phyloP scores from a whole-genome alignment of 2,797 vertebrate genomes.

The Balearica regulorum region DNA sequence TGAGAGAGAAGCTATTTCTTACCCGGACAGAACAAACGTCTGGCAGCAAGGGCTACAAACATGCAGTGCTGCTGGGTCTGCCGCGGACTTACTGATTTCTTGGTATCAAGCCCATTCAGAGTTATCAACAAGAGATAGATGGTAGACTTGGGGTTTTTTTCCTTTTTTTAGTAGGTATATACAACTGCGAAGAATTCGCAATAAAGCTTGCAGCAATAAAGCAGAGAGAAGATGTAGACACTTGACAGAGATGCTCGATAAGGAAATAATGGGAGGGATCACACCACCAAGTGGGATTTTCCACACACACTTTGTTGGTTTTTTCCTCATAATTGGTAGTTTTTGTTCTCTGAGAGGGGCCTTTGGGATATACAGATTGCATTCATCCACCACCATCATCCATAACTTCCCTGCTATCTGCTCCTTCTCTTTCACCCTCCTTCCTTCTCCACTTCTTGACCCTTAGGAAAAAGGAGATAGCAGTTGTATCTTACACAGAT shows the following conservation, averaged over 20 bases:
- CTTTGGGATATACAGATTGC: not conserved
- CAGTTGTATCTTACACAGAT: not conserved
- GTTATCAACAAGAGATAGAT: not conserved
- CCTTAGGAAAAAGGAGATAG: not conserved
- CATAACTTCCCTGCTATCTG: not conserved
- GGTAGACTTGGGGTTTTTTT: not conserved
- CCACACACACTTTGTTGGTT: not conserved
- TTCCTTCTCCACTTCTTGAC: not conserved
- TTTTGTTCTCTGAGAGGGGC: not conserved
- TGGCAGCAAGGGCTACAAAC: not conserved
- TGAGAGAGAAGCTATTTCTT: not conserved
- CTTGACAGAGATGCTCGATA: rapidly evolving
- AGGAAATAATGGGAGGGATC: not conserved
- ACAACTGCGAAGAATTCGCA: not conserved
- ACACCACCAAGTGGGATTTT: not conserved
- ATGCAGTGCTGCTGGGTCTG: not conserved
- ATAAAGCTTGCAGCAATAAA: not conserved
- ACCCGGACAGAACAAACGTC: not conserved
- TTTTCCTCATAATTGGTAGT: not conserved
- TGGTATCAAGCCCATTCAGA: not conserved
- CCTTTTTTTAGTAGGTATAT: not conserved
- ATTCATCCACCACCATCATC: not conserved
- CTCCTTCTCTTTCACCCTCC: not conserved
- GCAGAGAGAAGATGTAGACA: not conserved
- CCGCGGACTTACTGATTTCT: not conserved